A percentile compares a stretch with the other conserved stretches of the same genome.
Evolutionary conservation across 1,140 invertebrate genomes (phyloP).

Genomic region (Bemisia tabaci): DNA sequence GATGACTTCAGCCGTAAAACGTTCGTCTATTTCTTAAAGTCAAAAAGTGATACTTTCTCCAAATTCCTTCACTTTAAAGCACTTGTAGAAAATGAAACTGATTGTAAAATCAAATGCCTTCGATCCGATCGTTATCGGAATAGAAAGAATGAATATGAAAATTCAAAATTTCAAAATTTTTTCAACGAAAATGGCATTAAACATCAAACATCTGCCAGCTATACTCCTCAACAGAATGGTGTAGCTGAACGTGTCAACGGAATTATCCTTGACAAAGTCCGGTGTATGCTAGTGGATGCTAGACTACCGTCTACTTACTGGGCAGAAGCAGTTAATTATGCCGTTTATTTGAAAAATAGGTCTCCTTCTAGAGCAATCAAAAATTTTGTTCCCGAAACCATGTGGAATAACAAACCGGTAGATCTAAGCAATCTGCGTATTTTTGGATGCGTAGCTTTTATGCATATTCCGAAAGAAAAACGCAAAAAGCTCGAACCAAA

Average conservation of each 20-base stretch:
- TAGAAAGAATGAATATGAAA: background rate
- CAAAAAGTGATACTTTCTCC: background rate
- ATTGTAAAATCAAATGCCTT: background rate
- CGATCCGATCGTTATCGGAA: background rate
- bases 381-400: background rate
- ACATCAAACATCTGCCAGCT: slow-evolving; percentile 6
- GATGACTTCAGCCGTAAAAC: slow-evolving; percentile 28
- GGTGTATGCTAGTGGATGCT: slow-evolving; percentile 21
- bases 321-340: background rate
- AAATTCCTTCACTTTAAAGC: background rate
- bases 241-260: slow-evolving; percentile 23
- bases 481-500: slow-evolving; percentile 25
- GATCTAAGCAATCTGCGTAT: slow-evolving; percentile 7
- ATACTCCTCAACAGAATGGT: slow-evolving; percentile 25
- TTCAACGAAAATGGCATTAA: background rate
- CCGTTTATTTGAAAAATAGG: background rate
- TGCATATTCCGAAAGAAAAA: slow-evolving; percentile 26
- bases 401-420: background rate
- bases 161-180: background rate
- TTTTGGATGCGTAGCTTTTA: slow-evolving; percentile 26
- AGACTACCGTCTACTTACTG: slow-evolving; percentile 11
- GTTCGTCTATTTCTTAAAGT: background rate
- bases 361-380: background rate
- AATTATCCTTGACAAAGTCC: slow-evolving; percentile 17
- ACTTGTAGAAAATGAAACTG: background rate